A percentile compares a stretch with the other conserved stretches of the same genome.
Evolutionary conservation across 2,888 invertebrate genomes (phyloP).

Genomic region (Adineta ricciae): DNA sequence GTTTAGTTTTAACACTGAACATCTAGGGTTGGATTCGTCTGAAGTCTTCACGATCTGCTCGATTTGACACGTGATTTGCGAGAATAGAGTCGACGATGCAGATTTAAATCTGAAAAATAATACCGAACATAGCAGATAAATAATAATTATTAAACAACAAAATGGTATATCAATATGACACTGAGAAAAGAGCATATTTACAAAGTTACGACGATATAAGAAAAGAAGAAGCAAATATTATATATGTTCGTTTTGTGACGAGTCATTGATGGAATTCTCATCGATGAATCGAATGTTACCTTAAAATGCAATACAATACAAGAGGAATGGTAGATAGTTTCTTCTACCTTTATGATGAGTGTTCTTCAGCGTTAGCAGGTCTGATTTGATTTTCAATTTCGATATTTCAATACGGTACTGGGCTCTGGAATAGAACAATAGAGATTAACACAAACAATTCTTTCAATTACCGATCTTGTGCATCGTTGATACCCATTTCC

Average conservation of each 20-base stretch:
- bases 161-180: not conserved
- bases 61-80: too few relatives aligned
- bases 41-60: too few relatives aligned
- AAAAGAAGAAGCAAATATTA: not conserved
- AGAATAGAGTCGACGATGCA: too few relatives aligned
- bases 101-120: not conserved
- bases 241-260: not conserved
- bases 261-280: not conserved
- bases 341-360: not conserved
- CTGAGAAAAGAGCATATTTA: not conserved
- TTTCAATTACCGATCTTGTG: not conserved
- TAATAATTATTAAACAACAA: not conserved
- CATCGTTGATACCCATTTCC: not conserved
- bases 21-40: too few relatives aligned
- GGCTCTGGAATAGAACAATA: not conserved
- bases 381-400: not conserved
- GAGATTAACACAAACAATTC: too few relatives aligned
- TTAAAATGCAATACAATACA: not conserved
- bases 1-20: too few relatives aligned
- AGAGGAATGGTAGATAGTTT: too few relatives aligned
- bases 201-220: too few relatives aligned
- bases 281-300: slow-evolving; percentile 1
- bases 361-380: not conserved
- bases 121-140: not conserved
- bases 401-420: slow-evolving; percentile 8